Evolutionary conservation across 2,888 invertebrate species (phyloP).

Genomic region (Campaea margaritaria): DNA sequence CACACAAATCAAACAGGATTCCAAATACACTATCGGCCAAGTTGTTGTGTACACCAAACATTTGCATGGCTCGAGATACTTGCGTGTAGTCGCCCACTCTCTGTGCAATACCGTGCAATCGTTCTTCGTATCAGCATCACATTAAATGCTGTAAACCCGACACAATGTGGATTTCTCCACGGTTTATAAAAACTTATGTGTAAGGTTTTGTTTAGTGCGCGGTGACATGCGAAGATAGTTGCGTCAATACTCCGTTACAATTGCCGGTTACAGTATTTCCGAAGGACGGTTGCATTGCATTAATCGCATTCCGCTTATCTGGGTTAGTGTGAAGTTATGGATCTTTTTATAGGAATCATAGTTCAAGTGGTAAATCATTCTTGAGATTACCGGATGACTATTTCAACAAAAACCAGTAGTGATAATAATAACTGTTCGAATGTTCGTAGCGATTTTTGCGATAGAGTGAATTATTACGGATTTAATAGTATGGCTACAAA

Average conservation of each 20-base stretch:
- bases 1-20: slow-evolving; percentile 81
- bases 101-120: slow-evolving; percentile 77
- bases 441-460: too few species aligned
- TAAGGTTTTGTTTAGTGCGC: slow-evolving; percentile 64
- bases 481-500: too few species aligned
- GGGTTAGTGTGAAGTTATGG: slow-evolving; percentile 27
- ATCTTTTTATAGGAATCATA: slow-evolving; percentile 15
- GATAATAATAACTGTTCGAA: too few species aligned
- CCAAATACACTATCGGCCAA: slow-evolving; percentile 72
- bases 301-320: slow-evolving; percentile 31
- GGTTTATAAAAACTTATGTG: slow-evolving; percentile 62
- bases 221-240: slow-evolving; percentile 69
- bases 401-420: too few species aligned
- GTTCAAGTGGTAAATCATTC: neutral
- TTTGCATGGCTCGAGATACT: slow-evolving; percentile 75
- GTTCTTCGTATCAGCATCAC: slow-evolving; percentile 76
- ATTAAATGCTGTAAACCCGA: slow-evolving; percentile 70
- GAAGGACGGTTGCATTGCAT: slow-evolving; percentile 34
- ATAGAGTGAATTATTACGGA: too few species aligned
- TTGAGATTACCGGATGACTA: neutral
- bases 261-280: slow-evolving; percentile 41
- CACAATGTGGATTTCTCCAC: slow-evolving; percentile 74
- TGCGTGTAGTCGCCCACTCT: slow-evolving; percentile 80
- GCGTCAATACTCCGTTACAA: slow-evolving; percentile 56
- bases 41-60: slow-evolving; percentile 67